A percentile compares a stretch with the other conserved stretches of the same genome.
phyloP scores from a whole-genome alignment of 2,797 vertebrate species.

The Sandelia bainsii region DNA sequence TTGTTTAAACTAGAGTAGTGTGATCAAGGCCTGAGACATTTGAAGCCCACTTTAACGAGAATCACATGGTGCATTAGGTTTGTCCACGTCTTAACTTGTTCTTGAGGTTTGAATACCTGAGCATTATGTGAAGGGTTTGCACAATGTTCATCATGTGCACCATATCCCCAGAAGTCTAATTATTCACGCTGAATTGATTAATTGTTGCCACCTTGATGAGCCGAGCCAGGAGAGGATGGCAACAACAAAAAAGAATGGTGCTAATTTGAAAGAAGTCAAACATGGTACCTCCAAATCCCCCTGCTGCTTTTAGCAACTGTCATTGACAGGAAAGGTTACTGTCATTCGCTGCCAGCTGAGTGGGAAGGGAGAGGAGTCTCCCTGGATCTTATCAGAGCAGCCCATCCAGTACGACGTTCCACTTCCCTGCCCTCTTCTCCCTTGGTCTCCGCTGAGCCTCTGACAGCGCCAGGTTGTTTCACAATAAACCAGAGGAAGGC shows the following conservation, averaged over 20 bases:
- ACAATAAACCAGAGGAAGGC: slow-evolving; percentile 54
- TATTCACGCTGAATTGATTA: slow-evolving; percentile 57
- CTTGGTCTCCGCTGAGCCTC: slow-evolving; percentile 46
- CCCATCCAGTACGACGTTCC: slow-evolving; percentile 62
- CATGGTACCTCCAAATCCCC: slow-evolving; percentile 63
- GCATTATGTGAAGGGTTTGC: slow-evolving; percentile 43
- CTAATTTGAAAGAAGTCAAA: slow-evolving; percentile 74
- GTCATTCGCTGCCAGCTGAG: slow-evolving; percentile 50
- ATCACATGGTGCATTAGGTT: slow-evolving; percentile 55
- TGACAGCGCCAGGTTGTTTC: slow-evolving; percentile 74
- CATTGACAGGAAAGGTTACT: slow-evolving; percentile 66
- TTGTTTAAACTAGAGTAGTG: slow-evolving; percentile 48
- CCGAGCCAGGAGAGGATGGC: slow-evolving; percentile 42
- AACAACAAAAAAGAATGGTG: slow-evolving; percentile 35
- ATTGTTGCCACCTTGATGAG: slow-evolving; percentile 63
- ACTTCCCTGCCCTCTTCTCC: slow-evolving; percentile 61
- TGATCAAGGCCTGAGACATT: slow-evolving; percentile 48
- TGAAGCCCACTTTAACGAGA: slow-evolving; percentile 43
- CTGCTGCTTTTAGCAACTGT: slow-evolving; percentile 63
- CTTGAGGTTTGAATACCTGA: slow-evolving; percentile 46
- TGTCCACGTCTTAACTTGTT: slow-evolving; percentile 32
- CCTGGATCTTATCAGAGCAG: slow-evolving; percentile 70
- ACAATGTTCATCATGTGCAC: slow-evolving; percentile 36
- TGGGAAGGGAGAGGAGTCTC: slow-evolving; percentile 52
- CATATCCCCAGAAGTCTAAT: slow-evolving; percentile 49